phyloP scores from a whole-genome alignment of 2,113 vertebrate species.

The Colinus virginianus region DNA sequence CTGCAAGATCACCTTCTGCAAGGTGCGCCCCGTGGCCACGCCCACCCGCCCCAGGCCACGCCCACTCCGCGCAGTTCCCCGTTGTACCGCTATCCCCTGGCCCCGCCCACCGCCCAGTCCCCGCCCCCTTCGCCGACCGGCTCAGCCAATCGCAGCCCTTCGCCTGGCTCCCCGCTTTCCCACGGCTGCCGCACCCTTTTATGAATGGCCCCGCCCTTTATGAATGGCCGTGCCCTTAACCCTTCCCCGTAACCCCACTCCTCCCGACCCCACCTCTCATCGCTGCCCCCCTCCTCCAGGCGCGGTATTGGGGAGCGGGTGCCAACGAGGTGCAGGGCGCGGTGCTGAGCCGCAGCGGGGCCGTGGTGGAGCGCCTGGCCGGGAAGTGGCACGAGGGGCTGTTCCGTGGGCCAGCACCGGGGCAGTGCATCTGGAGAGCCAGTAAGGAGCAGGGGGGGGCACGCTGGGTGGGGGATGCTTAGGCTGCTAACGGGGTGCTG shows the following conservation, averaged over 20 bases:
- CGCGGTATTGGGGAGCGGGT: constrained; percentile 87
- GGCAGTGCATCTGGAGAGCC: constrained; percentile 92
- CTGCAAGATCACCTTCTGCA: constrained; percentile 93
- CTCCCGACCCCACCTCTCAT: background rate
- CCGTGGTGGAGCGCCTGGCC: constrained; percentile 87
- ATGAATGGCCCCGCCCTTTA: background rate
- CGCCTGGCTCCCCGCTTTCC: background rate
- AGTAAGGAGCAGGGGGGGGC: constrained; percentile 75
- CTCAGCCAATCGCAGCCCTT: background rate
- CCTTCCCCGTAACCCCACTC: rapidly evolving
- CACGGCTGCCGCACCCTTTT: too few relatives aligned
- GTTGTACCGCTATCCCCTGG: background rate
- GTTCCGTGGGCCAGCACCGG: constrained; percentile 83
- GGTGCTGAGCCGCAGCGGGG: constrained; percentile 84
- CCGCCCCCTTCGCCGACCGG: background rate
- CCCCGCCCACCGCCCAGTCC: background rate
- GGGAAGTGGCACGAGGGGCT: constrained; percentile 93
- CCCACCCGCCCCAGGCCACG: background rate
- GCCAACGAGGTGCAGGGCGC: constrained; percentile 88
- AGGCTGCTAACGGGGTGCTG: too few relatives aligned
- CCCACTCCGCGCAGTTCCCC: rapidly evolving
- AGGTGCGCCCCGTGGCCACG: constrained; percentile 71
- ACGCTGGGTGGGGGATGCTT: too few relatives aligned
- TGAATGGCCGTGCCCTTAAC: too few relatives aligned
- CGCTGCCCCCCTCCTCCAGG: constrained; percentile 61